These are phyloP conservation scores for Pseudanteris insignis DNA, from an alignment of 2,888 invertebrate species.

Conservation along the genomic window DNA sequence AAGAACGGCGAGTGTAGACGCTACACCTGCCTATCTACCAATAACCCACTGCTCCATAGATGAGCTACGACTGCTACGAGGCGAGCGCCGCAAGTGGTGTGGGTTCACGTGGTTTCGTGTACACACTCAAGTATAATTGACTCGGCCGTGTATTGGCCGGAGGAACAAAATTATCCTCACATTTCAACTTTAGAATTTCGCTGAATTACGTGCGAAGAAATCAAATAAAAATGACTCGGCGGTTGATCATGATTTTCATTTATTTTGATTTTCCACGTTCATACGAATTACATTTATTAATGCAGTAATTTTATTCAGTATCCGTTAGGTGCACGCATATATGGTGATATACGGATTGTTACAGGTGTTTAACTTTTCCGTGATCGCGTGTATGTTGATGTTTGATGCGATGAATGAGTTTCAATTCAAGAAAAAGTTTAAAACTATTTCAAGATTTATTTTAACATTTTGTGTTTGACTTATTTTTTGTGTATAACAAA, in stretches of 20 bases:
- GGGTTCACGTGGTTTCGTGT: constrained; percentile 30
- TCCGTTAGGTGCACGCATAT: no score
- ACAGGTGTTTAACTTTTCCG: no score
- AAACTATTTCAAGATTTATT: no score
- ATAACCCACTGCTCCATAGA: constrained; percentile 40
- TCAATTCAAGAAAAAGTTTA: no score
- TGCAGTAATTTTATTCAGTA: no score
- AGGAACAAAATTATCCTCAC: constrained; percentile 15
- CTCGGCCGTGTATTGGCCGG: constrained; percentile 20
- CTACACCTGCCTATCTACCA: constrained; percentile 43
- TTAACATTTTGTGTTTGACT: no score
- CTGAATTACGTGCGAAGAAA: constrained; percentile 13
- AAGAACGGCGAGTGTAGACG: constrained; percentile 36
- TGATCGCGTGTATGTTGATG: background rate
- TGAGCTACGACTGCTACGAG: constrained; percentile 26
- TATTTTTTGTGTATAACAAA: no score
- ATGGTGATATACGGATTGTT: no score
- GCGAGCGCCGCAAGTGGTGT: constrained; percentile 31
- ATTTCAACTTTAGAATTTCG: constrained; percentile 25
- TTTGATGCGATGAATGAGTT: background rate
- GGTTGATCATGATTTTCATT: constrained; percentile 9
- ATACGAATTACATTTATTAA: background rate
- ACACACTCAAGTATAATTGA: constrained; percentile 16
- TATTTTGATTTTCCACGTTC: background rate
- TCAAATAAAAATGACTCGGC: constrained; percentile 14